Base-by-base conservation (phyloP, 2,888 invertebrate species). In the Chamaedrilus cognettii region DNA sequence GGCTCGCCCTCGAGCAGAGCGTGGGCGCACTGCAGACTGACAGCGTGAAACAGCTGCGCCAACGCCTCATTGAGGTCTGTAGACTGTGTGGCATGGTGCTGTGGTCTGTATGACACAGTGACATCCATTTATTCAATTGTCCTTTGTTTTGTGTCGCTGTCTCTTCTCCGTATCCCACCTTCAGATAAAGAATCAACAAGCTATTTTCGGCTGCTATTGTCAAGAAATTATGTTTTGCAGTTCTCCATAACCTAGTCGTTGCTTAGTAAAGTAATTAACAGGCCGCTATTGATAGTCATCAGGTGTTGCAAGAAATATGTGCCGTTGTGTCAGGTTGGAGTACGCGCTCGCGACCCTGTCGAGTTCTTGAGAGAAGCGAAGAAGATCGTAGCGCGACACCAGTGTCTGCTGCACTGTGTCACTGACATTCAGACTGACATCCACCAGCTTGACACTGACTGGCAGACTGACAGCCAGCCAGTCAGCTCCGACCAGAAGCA, bases 301-400 rank as follows among this genome's bases (percentile, higher is more conserved):
- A n/a, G n/a, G n/a, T n/a, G n/a, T n/a, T n/a, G n/a, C n/a, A n/a
- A n/a, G n/a, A n/a, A n/a, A n/a, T n/a, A n/a, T n/a, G n/a, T n/a
- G n/a, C n/a, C n/a, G n/a, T n/a, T n/a, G n/a, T n/a, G n/a, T n/a
- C 74, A 82, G 85, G 87, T 97, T 75, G 94, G 93, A 70, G 94
- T 96, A 67, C 75, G 79, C 26, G 83, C 83, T 26, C 77, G 77
- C 35, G 81, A 79, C 23, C 84, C 85, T 0, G 77, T 79, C 55
- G 84, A 85, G 66, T 80, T 85, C 64, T 74, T 85, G 52, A 76
- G 75, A 51, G 82, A 84, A 70, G 83, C 84, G 35, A 82, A 83
- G 72, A 83, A 94, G 85, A 96, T 96, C 77, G 95, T 96, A 19
- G 32, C 93, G 65, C 87, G 93, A 33, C 96, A 96, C 19, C 42